phyloP scores from a whole-genome alignment of 2,888 invertebrate genomes.

The Doris montereyensis region DNA sequence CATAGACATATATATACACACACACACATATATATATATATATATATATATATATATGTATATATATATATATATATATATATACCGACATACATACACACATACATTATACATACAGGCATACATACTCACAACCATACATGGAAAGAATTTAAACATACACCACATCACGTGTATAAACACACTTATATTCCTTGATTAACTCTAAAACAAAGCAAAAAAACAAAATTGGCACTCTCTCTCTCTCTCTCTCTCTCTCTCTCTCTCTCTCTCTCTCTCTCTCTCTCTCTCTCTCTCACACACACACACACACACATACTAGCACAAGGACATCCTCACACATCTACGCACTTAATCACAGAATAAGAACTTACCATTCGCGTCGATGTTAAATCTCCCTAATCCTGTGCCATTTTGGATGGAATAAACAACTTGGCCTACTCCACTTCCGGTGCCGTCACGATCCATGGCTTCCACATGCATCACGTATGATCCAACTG shows the following conservation, averaged over 20 bases:
- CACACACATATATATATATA: slow-evolving; percentile 4
- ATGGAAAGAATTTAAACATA: background rate
- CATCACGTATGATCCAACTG: slow-evolving; percentile 84
- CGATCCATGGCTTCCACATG: slow-evolving; percentile 84
- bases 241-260: background rate
- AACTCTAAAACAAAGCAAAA: background rate
- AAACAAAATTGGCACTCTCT: no score
- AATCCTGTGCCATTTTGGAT: slow-evolving; percentile 91
- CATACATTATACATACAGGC: no score
- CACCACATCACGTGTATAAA: no score
- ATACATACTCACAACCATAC: background rate
- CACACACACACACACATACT: slow-evolving; percentile 16
- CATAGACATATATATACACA: background rate
- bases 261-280: background rate
- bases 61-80: background rate
- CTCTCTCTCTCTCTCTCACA: background rate
- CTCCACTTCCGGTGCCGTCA: slow-evolving; percentile 79
- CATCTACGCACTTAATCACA: background rate
- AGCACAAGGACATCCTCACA: background rate
- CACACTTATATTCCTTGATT: no score
- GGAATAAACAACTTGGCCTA: slow-evolving; percentile 88
- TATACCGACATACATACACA: background rate
- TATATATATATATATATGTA: background rate
- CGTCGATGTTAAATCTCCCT: slow-evolving; percentile 92
- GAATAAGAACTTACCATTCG: slow-evolving; percentile 80